Conservation (phyloP, 2,888 invertebrate species). For the Microctonus brassicae region DNA sequence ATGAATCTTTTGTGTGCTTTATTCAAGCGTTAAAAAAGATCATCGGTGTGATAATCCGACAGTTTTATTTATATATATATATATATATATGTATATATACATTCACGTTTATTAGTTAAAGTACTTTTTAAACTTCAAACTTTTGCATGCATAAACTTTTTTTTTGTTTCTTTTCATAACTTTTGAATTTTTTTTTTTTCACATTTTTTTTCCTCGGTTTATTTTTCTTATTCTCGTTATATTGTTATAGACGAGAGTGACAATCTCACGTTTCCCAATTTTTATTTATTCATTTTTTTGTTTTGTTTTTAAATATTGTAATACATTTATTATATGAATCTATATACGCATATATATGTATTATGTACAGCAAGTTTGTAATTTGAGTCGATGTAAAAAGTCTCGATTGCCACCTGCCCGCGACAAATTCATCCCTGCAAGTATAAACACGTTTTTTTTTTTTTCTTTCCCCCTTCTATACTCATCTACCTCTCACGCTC, state of each 20-base stretch:
- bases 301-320: too few relatives aligned
- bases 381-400: neutral
- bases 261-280: conserved; percentile 6
- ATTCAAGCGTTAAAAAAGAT: conserved; percentile 20
- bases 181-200: too few relatives aligned
- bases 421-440: conserved; percentile 3
- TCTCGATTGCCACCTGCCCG: conserved; percentile 24
- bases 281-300: neutral
- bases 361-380: neutral
- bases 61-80: neutral
- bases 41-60: conserved; percentile 9
- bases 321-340: too few relatives aligned
- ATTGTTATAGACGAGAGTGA: neutral
- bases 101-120: neutral
- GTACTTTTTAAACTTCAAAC: neutral
- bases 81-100: too few relatives aligned
- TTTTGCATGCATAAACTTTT: neutral
- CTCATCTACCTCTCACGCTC: too few relatives aligned
- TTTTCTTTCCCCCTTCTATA: neutral
- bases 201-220: neutral
- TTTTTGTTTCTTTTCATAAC: neutral
- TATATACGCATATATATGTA: neutral
- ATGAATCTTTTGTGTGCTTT: conserved; percentile 16
- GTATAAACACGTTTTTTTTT: neutral
- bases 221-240: neutral